Conservation (phyloP, 35 echinoderm and acorn worm genomes). For the Lytechinus pictus region DNA sequence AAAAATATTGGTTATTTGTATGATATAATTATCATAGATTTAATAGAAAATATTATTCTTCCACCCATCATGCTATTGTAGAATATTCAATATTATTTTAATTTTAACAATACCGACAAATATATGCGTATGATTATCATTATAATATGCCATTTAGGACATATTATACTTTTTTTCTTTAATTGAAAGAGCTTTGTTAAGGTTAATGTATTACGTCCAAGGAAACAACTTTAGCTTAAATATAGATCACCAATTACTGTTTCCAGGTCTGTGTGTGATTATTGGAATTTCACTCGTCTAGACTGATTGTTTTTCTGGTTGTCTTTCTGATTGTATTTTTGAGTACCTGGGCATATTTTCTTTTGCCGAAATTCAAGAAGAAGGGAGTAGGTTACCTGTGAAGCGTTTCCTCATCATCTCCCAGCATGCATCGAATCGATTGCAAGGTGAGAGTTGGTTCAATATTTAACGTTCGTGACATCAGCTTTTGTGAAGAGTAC, state of each 20-base stretch:
- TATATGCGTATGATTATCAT: too few species aligned
- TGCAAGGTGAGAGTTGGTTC: constrained; percentile 31
- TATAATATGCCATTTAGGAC: too few species aligned
- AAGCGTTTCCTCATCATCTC: constrained; percentile 9
- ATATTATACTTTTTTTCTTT: too few species aligned
- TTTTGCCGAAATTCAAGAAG: neutral
- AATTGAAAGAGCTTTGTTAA: too few species aligned
- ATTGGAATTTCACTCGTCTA: neutral
- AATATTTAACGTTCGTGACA: constrained; percentile 48
- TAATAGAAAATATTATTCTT: too few species aligned
- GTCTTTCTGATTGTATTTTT: neutral
- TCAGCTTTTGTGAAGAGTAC: neutral
- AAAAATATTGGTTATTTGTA: too few species aligned
- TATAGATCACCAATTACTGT: neutral
- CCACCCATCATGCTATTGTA: too few species aligned
- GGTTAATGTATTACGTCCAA: too few species aligned
- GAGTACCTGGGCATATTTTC: constrained; percentile 10
- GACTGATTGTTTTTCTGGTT: constrained; percentile 8
- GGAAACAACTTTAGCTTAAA: neutral
- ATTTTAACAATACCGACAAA: too few species aligned
- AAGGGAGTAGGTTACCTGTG: neutral
- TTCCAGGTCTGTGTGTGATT: neutral
- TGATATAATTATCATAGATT: too few species aligned
- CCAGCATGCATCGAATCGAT: neutral
- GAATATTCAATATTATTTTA: too few species aligned